Evolutionary conservation across 2,113 vertebrate genomes (phyloP), one percentile per base, ranked within the genome.

Genomic region (Seriola quinqueradiata): DNA sequence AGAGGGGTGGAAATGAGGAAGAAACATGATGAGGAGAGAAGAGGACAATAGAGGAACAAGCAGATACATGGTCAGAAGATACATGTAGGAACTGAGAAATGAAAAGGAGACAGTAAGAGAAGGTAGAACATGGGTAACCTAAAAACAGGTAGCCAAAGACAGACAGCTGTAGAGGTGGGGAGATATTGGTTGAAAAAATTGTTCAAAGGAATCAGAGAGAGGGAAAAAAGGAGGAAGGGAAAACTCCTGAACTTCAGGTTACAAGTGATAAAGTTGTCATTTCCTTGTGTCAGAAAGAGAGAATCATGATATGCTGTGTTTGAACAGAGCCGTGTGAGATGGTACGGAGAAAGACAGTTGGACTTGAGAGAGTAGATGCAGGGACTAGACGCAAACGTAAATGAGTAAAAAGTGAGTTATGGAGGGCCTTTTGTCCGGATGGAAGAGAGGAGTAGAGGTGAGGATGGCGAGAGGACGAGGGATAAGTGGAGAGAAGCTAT

Each of bases 401-500:
- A 81, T 75, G 34, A 81, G 81, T 64, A 25, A 61, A 75, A 28
- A 70, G 52, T 64, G 8, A 78, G 38, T 85, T 69, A 73, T 77
- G 48, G 73, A 61, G 58, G 76, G 73, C 64, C 50, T 48, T 25
- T 14, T 67, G 71, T 87, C 59, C 4, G 40, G 75, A 55, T 93
- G 90, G 64, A 93, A 88, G 90, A 63, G 48, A 59, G 79, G 77
- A 81, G 50, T 74, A 84, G 70, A 83, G 82, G 90, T 80, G 85
- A 80, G 75, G 79, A 84, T 84, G 82, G 59, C 9, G 65, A 77
- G 66, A 90, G 61, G 82, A 87, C 67, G 60, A 75, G 46, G 71
- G 73, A 83, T 86, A 83, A 86, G 95, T 92, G 93, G 93, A 93
- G 90, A 91, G 90, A 83, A 94, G 95, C 95, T 94, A 95, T 96